A percentile compares a stretch with the other conserved stretches of the same genome.
Evolutionary conservation across 2,888 invertebrate species (phyloP).

Genomic region (Augiades crinisus): DNA sequence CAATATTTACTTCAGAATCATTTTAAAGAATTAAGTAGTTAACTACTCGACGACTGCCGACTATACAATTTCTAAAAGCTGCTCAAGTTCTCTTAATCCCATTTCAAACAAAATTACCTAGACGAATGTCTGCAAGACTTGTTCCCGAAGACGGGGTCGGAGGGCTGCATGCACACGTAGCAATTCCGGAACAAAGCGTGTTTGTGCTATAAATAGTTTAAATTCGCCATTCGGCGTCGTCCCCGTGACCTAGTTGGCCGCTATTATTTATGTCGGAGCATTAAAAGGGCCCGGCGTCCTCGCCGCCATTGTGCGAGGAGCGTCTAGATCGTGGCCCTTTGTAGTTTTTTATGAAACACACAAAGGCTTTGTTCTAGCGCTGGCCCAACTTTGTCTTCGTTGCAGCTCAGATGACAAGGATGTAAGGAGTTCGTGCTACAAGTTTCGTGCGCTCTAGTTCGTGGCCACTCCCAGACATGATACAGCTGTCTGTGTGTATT

Average conservation of each 20-base stretch:
- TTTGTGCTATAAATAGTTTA: slow-evolving; percentile 16
- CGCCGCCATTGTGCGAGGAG: slow-evolving; percentile 1
- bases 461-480: too few relatives aligned
- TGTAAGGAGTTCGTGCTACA: not conserved
- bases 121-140: too few relatives aligned
- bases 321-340: slow-evolving; percentile 11
- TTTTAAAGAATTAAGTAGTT: too few relatives aligned
- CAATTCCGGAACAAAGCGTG: slow-evolving; percentile 4
- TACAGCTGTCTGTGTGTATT: too few relatives aligned
- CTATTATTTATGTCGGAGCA: slow-evolving; percentile 6
- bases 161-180: not conserved
- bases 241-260: slow-evolving; percentile 14
- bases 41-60: too few relatives aligned
- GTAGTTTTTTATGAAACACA: slow-evolving; percentile 3
- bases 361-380: slow-evolving; percentile 7
- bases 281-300: slow-evolving; percentile 20
- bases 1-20: too few relatives aligned
- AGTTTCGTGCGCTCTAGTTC: slow-evolving; percentile 5
- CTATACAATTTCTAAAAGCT: too few relatives aligned
- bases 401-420: not conserved
- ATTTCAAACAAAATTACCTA: not conserved
- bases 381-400: not conserved
- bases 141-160: too few relatives aligned
- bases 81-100: too few relatives aligned
- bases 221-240: slow-evolving; percentile 9